A percentile compares a stretch with the other conserved stretches of the same genome.
phyloP scores from a whole-genome alignment of 2,797 vertebrate genomes.

The Furcifer pardalis region DNA sequence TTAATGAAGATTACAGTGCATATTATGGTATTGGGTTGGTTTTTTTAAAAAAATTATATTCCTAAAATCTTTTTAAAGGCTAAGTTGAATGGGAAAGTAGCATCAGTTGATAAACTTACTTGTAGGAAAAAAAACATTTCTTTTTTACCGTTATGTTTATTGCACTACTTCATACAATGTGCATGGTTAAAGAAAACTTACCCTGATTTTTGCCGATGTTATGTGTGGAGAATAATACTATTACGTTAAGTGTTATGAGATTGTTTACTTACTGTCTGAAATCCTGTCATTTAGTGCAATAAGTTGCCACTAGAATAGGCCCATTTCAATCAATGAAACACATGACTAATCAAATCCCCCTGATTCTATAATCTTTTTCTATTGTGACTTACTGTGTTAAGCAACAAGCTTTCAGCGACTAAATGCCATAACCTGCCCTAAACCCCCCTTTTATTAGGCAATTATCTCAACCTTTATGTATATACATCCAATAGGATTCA shows the following conservation, averaged over 20 bases:
- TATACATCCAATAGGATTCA: too few species aligned
- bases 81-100: not conserved
- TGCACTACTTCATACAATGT: not conserved
- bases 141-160: not conserved
- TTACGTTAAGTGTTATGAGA: not conserved
- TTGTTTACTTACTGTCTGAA: not conserved
- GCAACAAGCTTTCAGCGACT: too few species aligned
- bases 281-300: too few species aligned
- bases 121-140: not conserved
- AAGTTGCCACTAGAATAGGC: too few species aligned
- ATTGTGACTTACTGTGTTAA: too few species aligned
- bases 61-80: not conserved
- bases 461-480: not conserved
- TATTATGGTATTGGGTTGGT: not conserved
- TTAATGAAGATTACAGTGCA: not conserved
- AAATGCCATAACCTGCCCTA: not conserved
- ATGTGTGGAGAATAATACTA: not conserved
- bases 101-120: not conserved
- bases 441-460: not conserved
- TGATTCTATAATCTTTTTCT: too few species aligned
- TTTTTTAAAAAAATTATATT: too few species aligned
- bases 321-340: too few species aligned
- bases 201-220: too few species aligned
- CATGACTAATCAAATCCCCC: too few species aligned
- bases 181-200: not conserved